Conservation (phyloP, 2,113 vertebrate species). For the Grantiella picta region DNA sequence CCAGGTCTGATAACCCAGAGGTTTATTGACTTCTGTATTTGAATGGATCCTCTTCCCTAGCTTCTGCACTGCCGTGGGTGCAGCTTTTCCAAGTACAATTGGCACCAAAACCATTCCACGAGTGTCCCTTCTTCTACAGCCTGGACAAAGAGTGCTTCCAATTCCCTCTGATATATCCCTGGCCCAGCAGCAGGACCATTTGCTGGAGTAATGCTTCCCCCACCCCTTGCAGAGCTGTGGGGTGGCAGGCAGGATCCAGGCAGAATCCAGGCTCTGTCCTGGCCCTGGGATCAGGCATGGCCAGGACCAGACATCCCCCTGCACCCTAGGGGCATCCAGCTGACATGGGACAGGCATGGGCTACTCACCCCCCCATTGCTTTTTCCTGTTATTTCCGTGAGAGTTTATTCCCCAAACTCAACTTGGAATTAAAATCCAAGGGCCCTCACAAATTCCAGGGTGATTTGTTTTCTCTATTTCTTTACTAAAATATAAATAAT, state of each 20-base stretch:
- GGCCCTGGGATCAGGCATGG: fast-evolving
- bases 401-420: background rate
- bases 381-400: background rate
- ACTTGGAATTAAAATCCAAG: background rate
- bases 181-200: background rate
- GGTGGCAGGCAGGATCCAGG: background rate
- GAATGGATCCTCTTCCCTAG: background rate
- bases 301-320: background rate
- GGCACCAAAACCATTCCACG: background rate
- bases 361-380: background rate
- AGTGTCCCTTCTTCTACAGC: background rate
- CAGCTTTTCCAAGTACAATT: too few species aligned
- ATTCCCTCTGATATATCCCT: background rate
- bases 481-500: background rate
- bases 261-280: background rate
- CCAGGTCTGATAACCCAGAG: background rate
- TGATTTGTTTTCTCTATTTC: background rate
- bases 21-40: background rate
- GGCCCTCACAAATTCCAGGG: background rate
- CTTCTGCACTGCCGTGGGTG: background rate
- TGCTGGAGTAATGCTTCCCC: background rate
- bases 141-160: background rate
- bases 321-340: background rate
- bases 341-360: fast-evolving
- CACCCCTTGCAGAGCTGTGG: background rate